Conservation (phyloP, 2,797 vertebrate species). For the Alcedo quadribrachys region DNA sequence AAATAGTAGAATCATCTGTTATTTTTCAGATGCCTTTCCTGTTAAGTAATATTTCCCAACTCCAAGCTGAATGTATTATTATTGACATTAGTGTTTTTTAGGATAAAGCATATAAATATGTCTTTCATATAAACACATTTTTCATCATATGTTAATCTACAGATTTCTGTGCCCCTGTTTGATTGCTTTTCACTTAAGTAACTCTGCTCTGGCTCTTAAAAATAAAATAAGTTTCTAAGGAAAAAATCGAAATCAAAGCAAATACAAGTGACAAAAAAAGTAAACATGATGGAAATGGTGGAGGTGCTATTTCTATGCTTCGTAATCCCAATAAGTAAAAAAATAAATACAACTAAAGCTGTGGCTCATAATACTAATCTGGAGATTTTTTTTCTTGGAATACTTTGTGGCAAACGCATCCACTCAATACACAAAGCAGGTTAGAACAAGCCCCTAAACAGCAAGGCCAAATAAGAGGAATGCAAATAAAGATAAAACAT, state of each 20-base stretch:
- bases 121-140: neutral
- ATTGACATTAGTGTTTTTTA: neutral
- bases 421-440: neutral
- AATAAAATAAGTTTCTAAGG: neutral
- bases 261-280: neutral
- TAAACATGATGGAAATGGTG: slow-evolving; percentile 12
- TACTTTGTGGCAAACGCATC: neutral
- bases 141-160: neutral
- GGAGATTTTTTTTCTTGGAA: neutral
- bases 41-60: neutral
- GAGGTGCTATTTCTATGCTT: neutral
- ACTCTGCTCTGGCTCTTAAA: slow-evolving; percentile 24
- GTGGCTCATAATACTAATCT: neutral
- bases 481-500: slow-evolving; percentile 38
- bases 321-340: neutral
- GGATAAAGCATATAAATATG: neutral
- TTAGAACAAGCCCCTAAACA: slow-evolving; percentile 6
- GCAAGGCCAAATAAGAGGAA: neutral
- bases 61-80: neutral
- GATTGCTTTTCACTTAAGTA: slow-evolving; percentile 37
- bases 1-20: neutral
- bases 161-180: neutral
- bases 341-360: neutral
- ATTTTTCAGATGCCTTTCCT: neutral
- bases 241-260: neutral